These are phyloP conservation scores for Lepetodrilus schrolli DNA, from an alignment of 2,888 invertebrate species.

Conservation along the genomic window DNA sequence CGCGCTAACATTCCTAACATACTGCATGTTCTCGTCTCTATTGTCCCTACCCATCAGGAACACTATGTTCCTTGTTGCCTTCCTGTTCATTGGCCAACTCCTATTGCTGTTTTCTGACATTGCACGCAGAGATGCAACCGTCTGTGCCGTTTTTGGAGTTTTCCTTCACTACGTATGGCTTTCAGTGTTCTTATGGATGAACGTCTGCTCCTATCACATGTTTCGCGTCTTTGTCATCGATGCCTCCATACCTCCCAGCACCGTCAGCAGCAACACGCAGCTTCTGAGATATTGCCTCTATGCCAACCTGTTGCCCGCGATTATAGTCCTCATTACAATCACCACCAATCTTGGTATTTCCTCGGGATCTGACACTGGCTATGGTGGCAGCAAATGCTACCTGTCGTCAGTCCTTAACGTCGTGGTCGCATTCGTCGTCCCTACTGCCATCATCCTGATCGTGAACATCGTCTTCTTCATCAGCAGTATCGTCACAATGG, in stretches of 20 bases:
- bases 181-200: slow-evolving; percentile 38
- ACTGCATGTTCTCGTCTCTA: slow-evolving; percentile 30
- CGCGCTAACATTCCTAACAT: slow-evolving; percentile 37
- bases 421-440: slow-evolving; percentile 48
- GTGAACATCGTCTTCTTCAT: slow-evolving; percentile 49
- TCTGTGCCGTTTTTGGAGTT: slow-evolving; percentile 38
- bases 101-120: slow-evolving; percentile 29
- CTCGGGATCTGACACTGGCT: slow-evolving; percentile 33
- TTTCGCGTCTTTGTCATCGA: slow-evolving; percentile 34
- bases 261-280: slow-evolving; percentile 12
- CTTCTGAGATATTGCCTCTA: slow-evolving; percentile 29
- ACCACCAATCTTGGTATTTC: not conserved
- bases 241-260: not conserved
- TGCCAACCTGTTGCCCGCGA: not conserved
- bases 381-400: slow-evolving; percentile 45
- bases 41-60: slow-evolving; percentile 41
- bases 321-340: slow-evolving; percentile 31
- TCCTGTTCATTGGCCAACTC: slow-evolving; percentile 36
- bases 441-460: slow-evolving; percentile 43
- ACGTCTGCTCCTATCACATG: slow-evolving; percentile 45
- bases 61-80: slow-evolving; percentile 39
- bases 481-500: slow-evolving; percentile 45
- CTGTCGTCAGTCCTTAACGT: slow-evolving; percentile 33
- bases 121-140: not conserved
- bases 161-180: slow-evolving; percentile 41